These are phyloP conservation scores for Drosophila setifemur DNA, from an alignment of 1,140 invertebrate species.

Conservation along the genomic window DNA sequence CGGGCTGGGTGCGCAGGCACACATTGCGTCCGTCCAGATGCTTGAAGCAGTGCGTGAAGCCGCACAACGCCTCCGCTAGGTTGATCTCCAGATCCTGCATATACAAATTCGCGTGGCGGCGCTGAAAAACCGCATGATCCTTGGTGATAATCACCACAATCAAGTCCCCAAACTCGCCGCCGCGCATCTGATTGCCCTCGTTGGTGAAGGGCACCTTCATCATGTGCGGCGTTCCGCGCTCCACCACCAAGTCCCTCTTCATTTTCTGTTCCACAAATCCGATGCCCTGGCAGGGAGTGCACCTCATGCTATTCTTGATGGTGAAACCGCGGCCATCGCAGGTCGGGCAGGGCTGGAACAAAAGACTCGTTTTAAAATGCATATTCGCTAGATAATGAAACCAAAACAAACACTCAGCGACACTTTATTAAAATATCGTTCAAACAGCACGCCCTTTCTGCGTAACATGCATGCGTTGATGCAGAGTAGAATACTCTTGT, in stretches of 20 bases:
- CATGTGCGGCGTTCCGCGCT: constrained; percentile 95
- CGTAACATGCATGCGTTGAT: no score
- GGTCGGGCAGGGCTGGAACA: constrained; percentile 84
- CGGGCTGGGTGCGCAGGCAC: constrained; percentile 88
- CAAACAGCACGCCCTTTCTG: no score
- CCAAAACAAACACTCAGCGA: no score
- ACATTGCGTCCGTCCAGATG: constrained; percentile 93
- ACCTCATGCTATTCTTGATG: constrained; percentile 92
- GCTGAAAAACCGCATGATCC: constrained; percentile 89
- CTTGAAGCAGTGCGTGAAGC: constrained; percentile 90
- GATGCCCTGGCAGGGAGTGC: constrained; percentile 90
- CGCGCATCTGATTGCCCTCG: constrained; percentile 95
- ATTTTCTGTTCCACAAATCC: constrained; percentile 91
- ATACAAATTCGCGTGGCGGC: constrained; percentile 89
- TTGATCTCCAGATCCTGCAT: constrained; percentile 88
- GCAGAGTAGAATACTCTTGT: no score
- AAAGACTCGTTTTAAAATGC: no score
- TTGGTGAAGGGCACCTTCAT: constrained; percentile 93
- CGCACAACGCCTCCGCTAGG: constrained; percentile 95
- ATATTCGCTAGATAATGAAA: no score
- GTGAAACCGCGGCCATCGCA: constrained; percentile 89
- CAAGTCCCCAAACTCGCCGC: constrained; percentile 92
- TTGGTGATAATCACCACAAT: constrained; percentile 94
- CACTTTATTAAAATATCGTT: no score
- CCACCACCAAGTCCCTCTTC: constrained; percentile 94